A percentile compares a stretch with the other conserved stretches of the same genome.
These are phyloP conservation scores for Addax nasomaculatus DNA, from an alignment of 2,113 vertebrate genomes.

Conservation along the genomic window DNA sequence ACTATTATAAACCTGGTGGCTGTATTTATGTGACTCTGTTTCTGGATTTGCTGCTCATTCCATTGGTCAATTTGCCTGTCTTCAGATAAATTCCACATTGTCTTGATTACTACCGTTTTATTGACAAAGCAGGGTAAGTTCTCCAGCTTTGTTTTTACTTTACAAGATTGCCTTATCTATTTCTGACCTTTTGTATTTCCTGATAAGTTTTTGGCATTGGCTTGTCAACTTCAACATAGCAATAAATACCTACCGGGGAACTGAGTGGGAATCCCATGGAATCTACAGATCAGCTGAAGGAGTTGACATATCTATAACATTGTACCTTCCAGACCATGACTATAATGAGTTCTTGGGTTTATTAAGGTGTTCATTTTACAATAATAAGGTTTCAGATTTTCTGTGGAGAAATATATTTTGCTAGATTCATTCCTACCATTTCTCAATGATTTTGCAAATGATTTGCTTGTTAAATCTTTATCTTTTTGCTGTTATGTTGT, in stretches of 20 bases:
- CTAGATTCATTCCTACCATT: background rate
- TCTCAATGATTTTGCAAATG: background rate
- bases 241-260: background rate
- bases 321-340: background rate
- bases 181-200: background rate
- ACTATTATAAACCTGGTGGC: background rate
- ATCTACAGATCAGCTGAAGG: no score
- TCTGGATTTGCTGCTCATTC: background rate
- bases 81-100: background rate
- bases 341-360: background rate
- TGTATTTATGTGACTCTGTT: background rate
- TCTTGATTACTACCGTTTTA: background rate
- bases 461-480: background rate
- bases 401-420: background rate
- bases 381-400: background rate
- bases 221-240: background rate
- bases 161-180: background rate
- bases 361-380: background rate
- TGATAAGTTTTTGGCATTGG: background rate
- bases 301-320: background rate
- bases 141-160: background rate
- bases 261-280: background rate
- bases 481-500: background rate
- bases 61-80: background rate
- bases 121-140: background rate